A percentile compares a stretch with the other conserved stretches of the same genome.
phyloP scores from a whole-genome alignment of 2,797 vertebrate species.

The Chelidonichthys spinosus region DNA sequence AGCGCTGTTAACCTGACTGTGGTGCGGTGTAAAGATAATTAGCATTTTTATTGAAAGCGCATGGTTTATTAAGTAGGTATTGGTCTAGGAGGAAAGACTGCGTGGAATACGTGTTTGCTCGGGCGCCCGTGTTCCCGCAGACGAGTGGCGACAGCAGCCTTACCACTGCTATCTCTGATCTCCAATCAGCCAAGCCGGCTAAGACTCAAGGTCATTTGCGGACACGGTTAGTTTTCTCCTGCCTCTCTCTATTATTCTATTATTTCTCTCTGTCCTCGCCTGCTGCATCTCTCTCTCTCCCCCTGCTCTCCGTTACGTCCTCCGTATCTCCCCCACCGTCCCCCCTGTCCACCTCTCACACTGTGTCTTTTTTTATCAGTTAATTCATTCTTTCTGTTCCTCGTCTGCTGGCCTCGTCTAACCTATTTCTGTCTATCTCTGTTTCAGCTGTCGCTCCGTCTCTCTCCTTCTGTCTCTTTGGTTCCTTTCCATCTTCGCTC shows the following conservation, averaged over 20 bases:
- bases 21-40: constrained; percentile 74
- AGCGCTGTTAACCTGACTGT: constrained; percentile 61
- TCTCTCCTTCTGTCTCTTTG: constrained; percentile 28
- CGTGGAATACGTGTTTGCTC: constrained; percentile 25
- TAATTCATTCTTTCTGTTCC: constrained; percentile 75
- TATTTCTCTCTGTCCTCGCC: constrained; percentile 47
- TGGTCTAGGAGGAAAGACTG: constrained; percentile 51
- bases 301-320: constrained; percentile 19
- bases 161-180: constrained; percentile 73
- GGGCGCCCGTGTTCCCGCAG: constrained; percentile 34
- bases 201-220: constrained; percentile 77
- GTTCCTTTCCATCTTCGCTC: constrained; percentile 55
- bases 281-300: constrained; percentile 47
- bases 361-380: constrained; percentile 73
- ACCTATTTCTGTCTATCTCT: constrained; percentile 74
- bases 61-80: constrained; percentile 79
- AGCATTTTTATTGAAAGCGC: constrained; percentile 84
- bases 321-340: constrained; percentile 34
- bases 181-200: constrained; percentile 73
- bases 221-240: constrained; percentile 54
- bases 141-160: constrained; percentile 66
- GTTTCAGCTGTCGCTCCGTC: constrained; percentile 59
- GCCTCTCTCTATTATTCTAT: constrained; percentile 47
- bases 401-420: constrained; percentile 72
- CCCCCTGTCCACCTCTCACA: constrained; percentile 61